phyloP scores from a whole-genome alignment of 2,888 invertebrate genomes.

The Nomada ruficornis region DNA sequence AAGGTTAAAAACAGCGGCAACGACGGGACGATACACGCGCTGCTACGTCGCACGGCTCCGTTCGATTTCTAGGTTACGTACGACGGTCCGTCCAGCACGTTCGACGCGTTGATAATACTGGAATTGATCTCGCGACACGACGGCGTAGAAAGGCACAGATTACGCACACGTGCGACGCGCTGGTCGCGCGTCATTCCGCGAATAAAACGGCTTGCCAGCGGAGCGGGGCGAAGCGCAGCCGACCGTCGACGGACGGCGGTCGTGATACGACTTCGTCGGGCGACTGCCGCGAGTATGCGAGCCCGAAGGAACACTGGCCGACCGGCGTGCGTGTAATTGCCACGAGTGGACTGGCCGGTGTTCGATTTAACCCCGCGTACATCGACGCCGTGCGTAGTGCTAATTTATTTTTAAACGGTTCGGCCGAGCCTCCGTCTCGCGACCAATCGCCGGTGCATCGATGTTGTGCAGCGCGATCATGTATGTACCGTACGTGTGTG shows the following conservation, averaged over 20 bases:
- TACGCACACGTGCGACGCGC: conserved; percentile 52
- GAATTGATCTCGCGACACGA: conserved; percentile 38
- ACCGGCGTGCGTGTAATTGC: conserved; percentile 43
- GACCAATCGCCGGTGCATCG: conserved; percentile 71
- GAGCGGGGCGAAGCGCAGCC: neutral
- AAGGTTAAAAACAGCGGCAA: no score
- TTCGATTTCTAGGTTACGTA: conserved; percentile 63
- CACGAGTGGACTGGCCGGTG: conserved; percentile 77
- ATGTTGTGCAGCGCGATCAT: conserved; percentile 3
- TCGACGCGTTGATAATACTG: conserved; percentile 43
- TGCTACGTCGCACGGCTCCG: neutral
- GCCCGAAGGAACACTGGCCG: neutral
- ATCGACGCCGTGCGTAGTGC: conserved; percentile 44
- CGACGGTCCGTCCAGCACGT: conserved; percentile 17
- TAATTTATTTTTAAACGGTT: conserved; percentile 77
- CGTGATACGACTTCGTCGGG: conserved; percentile 1
- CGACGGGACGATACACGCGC: no score
- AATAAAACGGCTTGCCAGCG: neutral
- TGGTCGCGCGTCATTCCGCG: conserved; percentile 33
- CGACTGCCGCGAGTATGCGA: neutral
- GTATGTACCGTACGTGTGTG: neutral
- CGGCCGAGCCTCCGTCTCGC: conserved; percentile 73
- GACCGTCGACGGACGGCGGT: neutral
- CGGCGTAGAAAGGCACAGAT: conserved; percentile 30
- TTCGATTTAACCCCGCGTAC: conserved; percentile 70